These are phyloP conservation scores for Anthoscopus minutus DNA, from an alignment of 2,113 vertebrate species.

Conservation along the genomic window DNA sequence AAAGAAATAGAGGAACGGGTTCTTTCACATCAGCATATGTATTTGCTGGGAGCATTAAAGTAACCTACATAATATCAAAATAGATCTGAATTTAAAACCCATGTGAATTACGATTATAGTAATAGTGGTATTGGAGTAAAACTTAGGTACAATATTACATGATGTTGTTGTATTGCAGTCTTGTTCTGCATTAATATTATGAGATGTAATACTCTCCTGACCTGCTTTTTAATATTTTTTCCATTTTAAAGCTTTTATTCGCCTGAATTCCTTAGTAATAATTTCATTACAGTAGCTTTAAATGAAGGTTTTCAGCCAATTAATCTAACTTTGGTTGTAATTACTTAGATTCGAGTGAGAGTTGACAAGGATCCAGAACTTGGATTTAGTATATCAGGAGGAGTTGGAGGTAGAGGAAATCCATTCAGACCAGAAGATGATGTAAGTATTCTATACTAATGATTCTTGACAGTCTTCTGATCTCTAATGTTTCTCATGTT, in stretches of 20 bases:
- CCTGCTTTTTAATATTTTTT: neutral
- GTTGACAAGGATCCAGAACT: constrained; percentile 97
- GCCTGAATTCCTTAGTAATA: neutral
- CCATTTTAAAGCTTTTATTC: neutral
- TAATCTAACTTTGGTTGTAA: constrained; percentile 14
- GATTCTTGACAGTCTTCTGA: neutral
- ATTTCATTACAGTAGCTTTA: neutral
- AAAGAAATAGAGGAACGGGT: neutral
- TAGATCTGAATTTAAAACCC: neutral
- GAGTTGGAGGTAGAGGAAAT: constrained; percentile 92
- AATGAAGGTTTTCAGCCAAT: neutral
- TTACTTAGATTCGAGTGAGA: constrained; percentile 85
- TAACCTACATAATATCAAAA: neutral
- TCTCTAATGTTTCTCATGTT: neutral
- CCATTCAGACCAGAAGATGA: constrained; percentile 94
- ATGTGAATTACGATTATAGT: neutral
- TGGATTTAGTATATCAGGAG: constrained; percentile 99
- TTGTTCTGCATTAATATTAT: neutral
- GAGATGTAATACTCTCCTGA: neutral
- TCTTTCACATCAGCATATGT: neutral
- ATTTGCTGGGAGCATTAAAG: neutral
- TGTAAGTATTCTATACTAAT: constrained; percentile 71
- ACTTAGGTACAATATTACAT: neutral
- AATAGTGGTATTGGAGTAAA: neutral
- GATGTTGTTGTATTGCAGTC: neutral